Percentiles rank a stretch among this genome's conserved stretches.
Evolutionary conservation across 2,797 vertebrate genomes (phyloP).

Genomic region (Thamnophis elegans): DNA sequence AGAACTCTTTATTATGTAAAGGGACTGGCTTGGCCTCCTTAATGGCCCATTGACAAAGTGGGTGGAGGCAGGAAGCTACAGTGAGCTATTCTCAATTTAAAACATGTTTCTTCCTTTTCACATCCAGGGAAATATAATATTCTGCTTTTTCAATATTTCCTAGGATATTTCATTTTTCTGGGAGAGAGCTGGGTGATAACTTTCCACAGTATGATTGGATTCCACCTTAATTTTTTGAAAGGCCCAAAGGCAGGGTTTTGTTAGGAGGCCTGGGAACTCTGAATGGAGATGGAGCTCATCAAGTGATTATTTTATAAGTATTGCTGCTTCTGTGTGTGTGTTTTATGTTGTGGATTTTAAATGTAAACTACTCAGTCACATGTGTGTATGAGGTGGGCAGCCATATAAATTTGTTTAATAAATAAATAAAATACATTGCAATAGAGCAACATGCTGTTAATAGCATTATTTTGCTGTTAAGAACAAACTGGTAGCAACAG

Average conservation of each 20-base stretch:
- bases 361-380: background rate
- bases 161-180: no score
- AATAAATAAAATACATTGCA: background rate
- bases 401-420: background rate
- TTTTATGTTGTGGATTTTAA: background rate
- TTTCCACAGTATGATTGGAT: background rate
- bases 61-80: no score
- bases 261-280: background rate
- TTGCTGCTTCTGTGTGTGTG: background rate
- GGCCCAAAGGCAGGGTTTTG: background rate
- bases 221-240: background rate
- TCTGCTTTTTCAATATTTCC: no score
- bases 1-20: no score
- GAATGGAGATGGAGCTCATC: no score
- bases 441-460: background rate
- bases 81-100: no score
- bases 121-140: no score
- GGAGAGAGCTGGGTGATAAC: no score
- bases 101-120: no score
- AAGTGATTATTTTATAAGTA: no score
- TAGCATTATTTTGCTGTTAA: background rate
- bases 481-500: background rate
- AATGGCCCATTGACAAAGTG: no score
- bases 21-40: no score
- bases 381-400: background rate